These are phyloP conservation scores for Drosophila pegasa DNA, from an alignment of 2,888 invertebrate genomes.

Conservation along the genomic window DNA sequence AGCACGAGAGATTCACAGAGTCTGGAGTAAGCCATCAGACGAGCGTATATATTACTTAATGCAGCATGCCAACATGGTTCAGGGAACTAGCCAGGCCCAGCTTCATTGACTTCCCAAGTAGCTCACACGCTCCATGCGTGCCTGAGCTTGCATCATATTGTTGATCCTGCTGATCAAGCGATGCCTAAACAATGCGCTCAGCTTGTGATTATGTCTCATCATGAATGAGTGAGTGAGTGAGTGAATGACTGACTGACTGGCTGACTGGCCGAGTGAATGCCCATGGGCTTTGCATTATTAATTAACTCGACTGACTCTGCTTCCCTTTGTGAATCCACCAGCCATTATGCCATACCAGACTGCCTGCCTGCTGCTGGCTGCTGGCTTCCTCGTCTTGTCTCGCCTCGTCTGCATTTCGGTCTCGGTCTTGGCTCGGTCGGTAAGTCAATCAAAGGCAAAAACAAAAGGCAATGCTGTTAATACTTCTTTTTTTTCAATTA, in stretches of 20 bases:
- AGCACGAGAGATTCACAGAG: not conserved
- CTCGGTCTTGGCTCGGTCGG: slow-evolving; percentile 60
- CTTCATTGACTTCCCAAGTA: slow-evolving; percentile 43
- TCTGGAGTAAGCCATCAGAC: not conserved
- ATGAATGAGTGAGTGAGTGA: slow-evolving; percentile 32
- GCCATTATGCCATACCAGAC: slow-evolving; percentile 81
- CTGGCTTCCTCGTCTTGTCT: slow-evolving; percentile 27
- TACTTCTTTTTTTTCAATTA: slow-evolving; percentile 72
- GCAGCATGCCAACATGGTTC: not conserved
- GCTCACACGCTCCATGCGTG: slow-evolving; percentile 58
- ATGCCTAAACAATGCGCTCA: slow-evolving; percentile 15
- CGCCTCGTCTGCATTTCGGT: slow-evolving; percentile 41
- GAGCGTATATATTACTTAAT: not conserved
- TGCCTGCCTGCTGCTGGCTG: slow-evolving; percentile 58
- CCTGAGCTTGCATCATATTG: slow-evolving; percentile 19
- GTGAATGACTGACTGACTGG: slow-evolving; percentile 45
- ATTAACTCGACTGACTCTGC: slow-evolving; percentile 59
- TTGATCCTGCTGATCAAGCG: slow-evolving; percentile 42
- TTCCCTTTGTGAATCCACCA: slow-evolving; percentile 68
- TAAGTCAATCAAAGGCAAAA: slow-evolving; percentile 74
- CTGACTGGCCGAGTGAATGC: slow-evolving; percentile 35
- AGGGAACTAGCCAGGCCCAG: not conserved
- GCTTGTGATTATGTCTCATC: slow-evolving; percentile 40
- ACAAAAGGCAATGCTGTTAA: slow-evolving; percentile 72
- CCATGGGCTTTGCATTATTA: slow-evolving; percentile 76